phyloP scores from a whole-genome alignment of 2,113 vertebrate genomes.

The Epinephelus lanceolatus region DNA sequence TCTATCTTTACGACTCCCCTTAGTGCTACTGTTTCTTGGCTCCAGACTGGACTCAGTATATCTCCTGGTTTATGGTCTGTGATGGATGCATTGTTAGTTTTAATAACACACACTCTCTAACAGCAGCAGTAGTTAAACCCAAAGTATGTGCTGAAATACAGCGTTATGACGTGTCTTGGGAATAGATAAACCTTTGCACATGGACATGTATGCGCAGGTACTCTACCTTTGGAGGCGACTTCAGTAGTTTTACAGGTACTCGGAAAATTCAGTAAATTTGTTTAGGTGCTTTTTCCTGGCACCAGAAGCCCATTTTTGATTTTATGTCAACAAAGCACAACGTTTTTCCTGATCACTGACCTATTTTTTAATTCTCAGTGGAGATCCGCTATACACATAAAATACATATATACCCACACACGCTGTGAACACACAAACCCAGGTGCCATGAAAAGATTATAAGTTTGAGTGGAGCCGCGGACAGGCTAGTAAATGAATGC shows the following conservation, averaged over 20 bases:
- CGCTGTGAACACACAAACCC: neutral
- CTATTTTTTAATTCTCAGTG: conserved; percentile 1
- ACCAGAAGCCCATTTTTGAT: neutral
- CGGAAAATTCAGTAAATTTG: conserved; percentile 17
- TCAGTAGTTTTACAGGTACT: conserved; percentile 37
- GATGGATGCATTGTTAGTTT: conserved; percentile 55
- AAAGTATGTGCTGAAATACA: conserved; percentile 10
- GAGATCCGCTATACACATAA: conserved; percentile 17
- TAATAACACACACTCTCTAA: conserved; percentile 19
- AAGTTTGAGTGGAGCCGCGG: neutral
- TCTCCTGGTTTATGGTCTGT: conserved; percentile 38
- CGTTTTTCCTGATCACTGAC: neutral
- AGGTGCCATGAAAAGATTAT: conserved; percentile 26
- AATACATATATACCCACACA: neutral
- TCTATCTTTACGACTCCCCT: conserved; percentile 8
- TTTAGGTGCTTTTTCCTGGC: neutral
- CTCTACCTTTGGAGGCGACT: conserved; percentile 4
- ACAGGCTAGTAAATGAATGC: conserved; percentile 13
- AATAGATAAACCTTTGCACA: conserved; percentile 25
- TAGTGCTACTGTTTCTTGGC: conserved; percentile 10
- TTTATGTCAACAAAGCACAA: neutral
- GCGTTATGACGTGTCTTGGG: conserved; percentile 37
- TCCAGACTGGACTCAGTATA: neutral
- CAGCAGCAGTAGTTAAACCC: conserved; percentile 34
- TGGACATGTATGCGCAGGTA: conserved; percentile 1